Conservation (phyloP, 2,113 vertebrate genomes). For the Calyptomena viridis region DNA sequence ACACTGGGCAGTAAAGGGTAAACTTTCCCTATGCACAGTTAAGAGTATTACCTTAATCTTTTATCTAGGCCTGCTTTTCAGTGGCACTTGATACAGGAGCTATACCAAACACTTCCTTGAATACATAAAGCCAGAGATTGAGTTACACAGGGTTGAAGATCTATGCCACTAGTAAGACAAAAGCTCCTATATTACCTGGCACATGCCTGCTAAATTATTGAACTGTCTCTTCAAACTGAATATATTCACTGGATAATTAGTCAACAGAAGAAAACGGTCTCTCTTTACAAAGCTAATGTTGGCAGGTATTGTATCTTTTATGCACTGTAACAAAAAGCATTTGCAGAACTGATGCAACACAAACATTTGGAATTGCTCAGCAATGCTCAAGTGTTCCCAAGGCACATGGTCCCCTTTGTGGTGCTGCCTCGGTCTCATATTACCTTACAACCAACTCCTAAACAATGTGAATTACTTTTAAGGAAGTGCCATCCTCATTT, state of each 20-base stretch:
- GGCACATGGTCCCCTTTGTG: not conserved
- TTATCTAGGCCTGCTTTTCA: conserved; percentile 45
- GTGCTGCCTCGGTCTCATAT: not conserved
- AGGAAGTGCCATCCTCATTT: not conserved
- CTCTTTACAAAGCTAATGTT: conserved; percentile 28
- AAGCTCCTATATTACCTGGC: conserved; percentile 64
- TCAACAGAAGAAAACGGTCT: conserved; percentile 50
- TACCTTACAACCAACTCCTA: not conserved
- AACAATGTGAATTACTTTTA: not conserved
- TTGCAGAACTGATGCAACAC: conserved; percentile 35
- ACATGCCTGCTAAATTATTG: conserved; percentile 65
- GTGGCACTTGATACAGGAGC: conserved; percentile 56
- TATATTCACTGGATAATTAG: conserved; percentile 48
- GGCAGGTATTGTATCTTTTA: not conserved
- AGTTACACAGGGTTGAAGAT: conserved; percentile 11
- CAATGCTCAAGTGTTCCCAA: not conserved
- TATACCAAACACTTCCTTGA: conserved; percentile 62
- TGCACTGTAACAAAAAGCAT: conserved; percentile 11
- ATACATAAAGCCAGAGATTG: conserved; percentile 37
- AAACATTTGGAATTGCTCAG: conserved; percentile 11
- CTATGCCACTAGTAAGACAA: conserved; percentile 39
- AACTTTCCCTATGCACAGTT: not conserved
- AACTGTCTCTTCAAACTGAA: conserved; percentile 33
- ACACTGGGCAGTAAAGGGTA: conserved; percentile 1
- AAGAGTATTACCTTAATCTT: conserved; percentile 22